These are phyloP conservation scores for Phalacrocorax brasilianus DNA, from an alignment of 2,113 vertebrate genomes.

Conservation along the genomic window DNA sequence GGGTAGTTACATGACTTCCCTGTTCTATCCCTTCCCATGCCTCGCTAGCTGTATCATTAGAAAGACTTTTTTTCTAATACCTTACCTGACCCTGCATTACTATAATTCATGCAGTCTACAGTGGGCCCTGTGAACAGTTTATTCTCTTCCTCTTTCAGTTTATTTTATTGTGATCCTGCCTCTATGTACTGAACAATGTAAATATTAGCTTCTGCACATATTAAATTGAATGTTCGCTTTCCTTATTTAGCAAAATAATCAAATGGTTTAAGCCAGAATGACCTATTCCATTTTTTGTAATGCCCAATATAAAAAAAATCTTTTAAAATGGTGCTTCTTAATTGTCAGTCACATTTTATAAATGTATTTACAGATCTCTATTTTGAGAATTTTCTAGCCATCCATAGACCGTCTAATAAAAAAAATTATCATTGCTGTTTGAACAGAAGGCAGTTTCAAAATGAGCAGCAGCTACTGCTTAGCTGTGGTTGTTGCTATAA, in stretches of 20 bases:
- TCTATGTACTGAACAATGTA: neutral
- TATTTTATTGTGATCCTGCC: neutral
- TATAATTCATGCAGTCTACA: neutral
- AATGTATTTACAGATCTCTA: neutral
- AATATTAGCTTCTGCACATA: conserved; percentile 40
- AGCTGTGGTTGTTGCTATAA: neutral
- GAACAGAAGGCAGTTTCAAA: neutral
- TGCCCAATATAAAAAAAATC: neutral
- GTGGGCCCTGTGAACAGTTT: neutral
- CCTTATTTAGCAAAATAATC: conserved; percentile 26
- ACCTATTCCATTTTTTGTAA: neutral
- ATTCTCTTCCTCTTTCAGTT: neutral
- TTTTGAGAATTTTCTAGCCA: neutral
- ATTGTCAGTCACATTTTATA: neutral
- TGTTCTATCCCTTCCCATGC: neutral
- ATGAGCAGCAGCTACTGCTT: neutral
- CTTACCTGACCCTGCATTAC: neutral
- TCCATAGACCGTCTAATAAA: neutral
- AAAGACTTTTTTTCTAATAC: neutral
- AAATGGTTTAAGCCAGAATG: neutral
- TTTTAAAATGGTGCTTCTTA: neutral
- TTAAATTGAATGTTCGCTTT: neutral
- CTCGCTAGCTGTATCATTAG: neutral
- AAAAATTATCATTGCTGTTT: neutral
- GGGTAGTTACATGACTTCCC: neutral